phyloP scores from a whole-genome alignment of 2,113 vertebrate species.

The Salvator merianae region DNA sequence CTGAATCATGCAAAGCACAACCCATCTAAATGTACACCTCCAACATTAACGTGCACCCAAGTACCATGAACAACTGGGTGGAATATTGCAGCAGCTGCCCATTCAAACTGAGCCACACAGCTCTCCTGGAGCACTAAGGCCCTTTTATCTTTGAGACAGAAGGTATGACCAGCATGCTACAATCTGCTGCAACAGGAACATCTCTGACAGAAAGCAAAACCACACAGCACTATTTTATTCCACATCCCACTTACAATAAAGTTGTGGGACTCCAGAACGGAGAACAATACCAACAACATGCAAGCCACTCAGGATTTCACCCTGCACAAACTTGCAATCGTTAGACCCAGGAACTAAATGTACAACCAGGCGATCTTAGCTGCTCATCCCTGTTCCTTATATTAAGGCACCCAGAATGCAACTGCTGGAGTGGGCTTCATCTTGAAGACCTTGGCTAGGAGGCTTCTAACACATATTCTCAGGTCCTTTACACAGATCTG shows the following conservation, averaged over 20 bases:
- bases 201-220: too few relatives aligned
- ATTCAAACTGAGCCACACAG: background rate
- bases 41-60: too few relatives aligned
- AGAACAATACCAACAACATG: background rate
- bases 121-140: background rate
- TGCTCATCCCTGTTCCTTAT: too few relatives aligned
- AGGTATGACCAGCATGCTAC: too few relatives aligned
- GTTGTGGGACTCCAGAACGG: background rate
- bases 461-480: background rate
- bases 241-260: background rate
- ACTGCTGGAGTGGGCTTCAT: background rate
- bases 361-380: too few relatives aligned
- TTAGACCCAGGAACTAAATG: too few relatives aligned
- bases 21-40: background rate
- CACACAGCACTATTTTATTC: too few relatives aligned
- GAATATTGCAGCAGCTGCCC: background rate
- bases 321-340: too few relatives aligned
- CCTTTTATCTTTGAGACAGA: too few relatives aligned
- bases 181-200: too few relatives aligned
- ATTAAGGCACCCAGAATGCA: background rate
- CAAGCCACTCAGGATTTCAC: background rate
- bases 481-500: too few relatives aligned
- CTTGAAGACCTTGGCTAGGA: background rate
- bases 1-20: background rate
- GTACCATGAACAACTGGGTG: background rate